Conservation (phyloP, 2,797 vertebrate species). For the Vireo griseus region DNA sequence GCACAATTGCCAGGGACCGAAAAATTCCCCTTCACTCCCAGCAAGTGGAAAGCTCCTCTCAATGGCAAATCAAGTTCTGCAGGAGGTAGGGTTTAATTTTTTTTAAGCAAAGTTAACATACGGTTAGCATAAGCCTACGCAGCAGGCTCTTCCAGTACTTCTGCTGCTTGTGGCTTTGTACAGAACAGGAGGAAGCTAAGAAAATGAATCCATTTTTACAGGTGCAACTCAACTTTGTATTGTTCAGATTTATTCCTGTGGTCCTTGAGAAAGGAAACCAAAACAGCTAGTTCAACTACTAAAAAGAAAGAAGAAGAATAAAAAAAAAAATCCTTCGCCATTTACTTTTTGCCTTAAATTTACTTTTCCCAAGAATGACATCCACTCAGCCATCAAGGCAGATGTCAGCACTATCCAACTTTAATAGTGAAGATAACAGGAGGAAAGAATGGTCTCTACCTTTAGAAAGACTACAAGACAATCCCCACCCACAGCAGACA, state of each 20-base stretch:
- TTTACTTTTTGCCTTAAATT: not conserved
- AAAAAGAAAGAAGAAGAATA: not conserved
- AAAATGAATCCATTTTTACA: slow-evolving; percentile 49
- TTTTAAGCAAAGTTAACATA: slow-evolving; percentile 65
- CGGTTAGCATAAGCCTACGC: slow-evolving; percentile 64
- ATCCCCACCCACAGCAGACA: not conserved
- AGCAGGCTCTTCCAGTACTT: slow-evolving; percentile 60
- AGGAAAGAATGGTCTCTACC: not conserved
- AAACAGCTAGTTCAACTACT: not conserved
- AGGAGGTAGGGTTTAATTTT: slow-evolving; percentile 62
- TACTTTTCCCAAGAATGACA: not conserved
- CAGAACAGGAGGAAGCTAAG: slow-evolving; percentile 56
- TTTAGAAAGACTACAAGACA: not conserved
- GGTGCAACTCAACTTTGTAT: slow-evolving; percentile 36
- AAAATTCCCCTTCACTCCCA: slow-evolving; percentile 48
- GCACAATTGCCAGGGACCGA: slow-evolving; percentile 36
- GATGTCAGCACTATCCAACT: not conserved
- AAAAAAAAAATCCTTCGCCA: not conserved
- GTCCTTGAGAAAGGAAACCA: slow-evolving; percentile 22
- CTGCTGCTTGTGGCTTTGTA: slow-evolving; percentile 38
- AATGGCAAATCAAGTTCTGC: slow-evolving; percentile 60
- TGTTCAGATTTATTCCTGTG: slow-evolving; percentile 45
- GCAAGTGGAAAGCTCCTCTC: slow-evolving; percentile 56
- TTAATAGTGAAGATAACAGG: not conserved
- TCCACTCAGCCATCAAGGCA: not conserved